phyloP scores from a whole-genome alignment of 2,888 invertebrate species.

The Tipula confusa region DNA sequence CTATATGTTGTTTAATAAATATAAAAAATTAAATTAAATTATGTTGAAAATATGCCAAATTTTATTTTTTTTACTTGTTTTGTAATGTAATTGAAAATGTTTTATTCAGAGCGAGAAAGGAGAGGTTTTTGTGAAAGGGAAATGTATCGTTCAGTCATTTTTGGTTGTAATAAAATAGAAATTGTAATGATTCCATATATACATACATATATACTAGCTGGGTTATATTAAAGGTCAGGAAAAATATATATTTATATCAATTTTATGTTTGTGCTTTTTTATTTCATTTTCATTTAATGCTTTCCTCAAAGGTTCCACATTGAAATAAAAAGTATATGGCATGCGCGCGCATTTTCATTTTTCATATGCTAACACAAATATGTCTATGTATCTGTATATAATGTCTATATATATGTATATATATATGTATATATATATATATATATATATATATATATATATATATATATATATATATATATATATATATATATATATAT shows the following conservation, averaged over 20 bases:
- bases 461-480: too few species aligned
- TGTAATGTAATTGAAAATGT: not conserved
- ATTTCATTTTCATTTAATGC: not conserved
- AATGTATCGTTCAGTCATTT: not conserved
- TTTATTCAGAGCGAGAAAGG: not conserved
- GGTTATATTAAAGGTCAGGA: not conserved
- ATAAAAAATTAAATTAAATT: not conserved
- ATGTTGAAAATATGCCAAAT: not conserved
- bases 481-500: too few species aligned
- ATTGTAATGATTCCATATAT: not conserved
- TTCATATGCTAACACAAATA: not conserved
- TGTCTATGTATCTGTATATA: too few species aligned
- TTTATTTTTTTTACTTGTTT: not conserved
- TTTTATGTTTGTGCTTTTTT: slow-evolving; percentile 13
- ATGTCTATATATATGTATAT: too few species aligned
- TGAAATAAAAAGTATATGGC: not conserved
- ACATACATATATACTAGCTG: not conserved
- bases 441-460: too few species aligned
- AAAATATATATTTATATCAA: not conserved
- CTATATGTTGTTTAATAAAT: not conserved
- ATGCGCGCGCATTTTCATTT: slow-evolving; percentile 14
- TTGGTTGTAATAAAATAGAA: slow-evolving; percentile 3
- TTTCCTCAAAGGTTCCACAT: not conserved
- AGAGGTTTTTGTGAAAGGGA: not conserved
- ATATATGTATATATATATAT: too few species aligned